Conservation (phyloP, 2,888 invertebrate species). For the Sinopyrophorus schimmeli region DNA sequence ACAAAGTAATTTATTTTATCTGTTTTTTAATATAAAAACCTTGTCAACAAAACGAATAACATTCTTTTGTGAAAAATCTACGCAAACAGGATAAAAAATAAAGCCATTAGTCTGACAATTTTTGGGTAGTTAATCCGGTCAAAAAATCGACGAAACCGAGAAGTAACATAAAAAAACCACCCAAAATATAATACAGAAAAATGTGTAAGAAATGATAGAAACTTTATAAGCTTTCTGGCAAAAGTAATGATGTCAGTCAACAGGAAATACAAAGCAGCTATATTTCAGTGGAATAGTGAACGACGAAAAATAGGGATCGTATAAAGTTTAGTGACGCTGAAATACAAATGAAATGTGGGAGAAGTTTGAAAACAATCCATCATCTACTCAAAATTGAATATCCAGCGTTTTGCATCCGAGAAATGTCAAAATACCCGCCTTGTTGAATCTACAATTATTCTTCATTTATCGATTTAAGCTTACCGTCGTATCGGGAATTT, state of each 20-base stretch:
- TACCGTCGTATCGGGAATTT: neutral
- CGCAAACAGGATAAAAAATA: too few species aligned
- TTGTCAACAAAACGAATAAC: too few species aligned
- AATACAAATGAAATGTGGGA: conserved; percentile 17
- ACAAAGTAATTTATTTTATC: too few species aligned
- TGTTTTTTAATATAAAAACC: too few species aligned
- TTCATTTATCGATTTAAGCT: conserved; percentile 1
- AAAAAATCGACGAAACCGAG: too few species aligned
- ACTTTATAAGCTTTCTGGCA: conserved; percentile 7
- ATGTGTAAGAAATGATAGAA: conserved; percentile 8
- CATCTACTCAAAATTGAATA: conserved; percentile 6
- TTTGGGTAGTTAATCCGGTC: too few species aligned
- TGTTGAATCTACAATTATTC: conserved; percentile 7
- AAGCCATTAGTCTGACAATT: too few species aligned
- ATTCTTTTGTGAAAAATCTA: too few species aligned
- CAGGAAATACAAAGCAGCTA: conserved; percentile 14
- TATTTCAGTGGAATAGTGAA: neutral
- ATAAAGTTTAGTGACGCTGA: conserved; percentile 13
- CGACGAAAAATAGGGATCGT: conserved; percentile 4
- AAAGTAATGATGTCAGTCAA: conserved; percentile 3
- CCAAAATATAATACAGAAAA: conserved; percentile 8
- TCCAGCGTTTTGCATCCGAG: conserved; percentile 10
- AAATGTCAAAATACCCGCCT: conserved; percentile 6
- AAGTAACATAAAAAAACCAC: too few species aligned
- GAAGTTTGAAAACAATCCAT: conserved; percentile 14